These are phyloP conservation scores for Zeuzera pyrina DNA, from an alignment of 2,888 invertebrate species.

Conservation along the genomic window DNA sequence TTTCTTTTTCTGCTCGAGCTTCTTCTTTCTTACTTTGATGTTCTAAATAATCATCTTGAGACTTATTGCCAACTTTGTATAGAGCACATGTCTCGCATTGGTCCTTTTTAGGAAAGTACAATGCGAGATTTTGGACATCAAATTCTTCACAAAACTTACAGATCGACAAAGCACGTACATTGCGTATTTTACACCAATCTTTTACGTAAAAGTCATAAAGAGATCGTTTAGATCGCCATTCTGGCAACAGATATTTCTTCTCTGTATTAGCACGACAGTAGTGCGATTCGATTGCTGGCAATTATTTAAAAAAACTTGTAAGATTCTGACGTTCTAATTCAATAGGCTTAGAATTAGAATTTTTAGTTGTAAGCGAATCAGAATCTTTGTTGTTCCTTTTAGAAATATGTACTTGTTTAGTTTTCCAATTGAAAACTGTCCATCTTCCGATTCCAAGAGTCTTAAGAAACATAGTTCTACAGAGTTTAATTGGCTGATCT, in stretches of 20 bases:
- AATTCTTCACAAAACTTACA: slow-evolving; percentile 4
- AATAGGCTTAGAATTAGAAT: slow-evolving; percentile 3
- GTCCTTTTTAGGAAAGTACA: slow-evolving; percentile 4
- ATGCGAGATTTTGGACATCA: slow-evolving; percentile 3
- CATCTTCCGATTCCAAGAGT: slow-evolving; percentile 10
- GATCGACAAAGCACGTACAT: slow-evolving; percentile 2
- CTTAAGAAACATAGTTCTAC: slow-evolving; percentile 10
- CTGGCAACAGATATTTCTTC: slow-evolving; percentile 4
- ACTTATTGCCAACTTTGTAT: slow-evolving; percentile 4
- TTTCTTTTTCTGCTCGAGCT: slow-evolving; percentile 12
- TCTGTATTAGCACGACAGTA: slow-evolving; percentile 4
- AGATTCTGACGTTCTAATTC: slow-evolving; percentile 3
- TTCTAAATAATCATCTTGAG: slow-evolving; percentile 2
- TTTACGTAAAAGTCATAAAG: slow-evolving; percentile 5
- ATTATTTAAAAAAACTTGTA: slow-evolving; percentile 1
- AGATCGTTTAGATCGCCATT: slow-evolving; percentile 5
- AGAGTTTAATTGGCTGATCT: slow-evolving; percentile 9
- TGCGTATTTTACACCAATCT: slow-evolving; percentile 1
- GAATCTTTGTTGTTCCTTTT: slow-evolving; percentile 5
- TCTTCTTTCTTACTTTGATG: slow-evolving; percentile 10
- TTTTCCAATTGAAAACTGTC: slow-evolving; percentile 12
- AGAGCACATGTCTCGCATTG: slow-evolving; percentile 7
- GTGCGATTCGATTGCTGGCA: slow-evolving; percentile 3
- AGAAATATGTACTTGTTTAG: slow-evolving; percentile 4
- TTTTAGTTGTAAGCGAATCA: background rate